A percentile compares a stretch with the other conserved stretches of the same genome.
These are phyloP conservation scores for Tragelaphus scriptus DNA, from an alignment of 2,113 vertebrate species.

Conservation along the genomic window DNA sequence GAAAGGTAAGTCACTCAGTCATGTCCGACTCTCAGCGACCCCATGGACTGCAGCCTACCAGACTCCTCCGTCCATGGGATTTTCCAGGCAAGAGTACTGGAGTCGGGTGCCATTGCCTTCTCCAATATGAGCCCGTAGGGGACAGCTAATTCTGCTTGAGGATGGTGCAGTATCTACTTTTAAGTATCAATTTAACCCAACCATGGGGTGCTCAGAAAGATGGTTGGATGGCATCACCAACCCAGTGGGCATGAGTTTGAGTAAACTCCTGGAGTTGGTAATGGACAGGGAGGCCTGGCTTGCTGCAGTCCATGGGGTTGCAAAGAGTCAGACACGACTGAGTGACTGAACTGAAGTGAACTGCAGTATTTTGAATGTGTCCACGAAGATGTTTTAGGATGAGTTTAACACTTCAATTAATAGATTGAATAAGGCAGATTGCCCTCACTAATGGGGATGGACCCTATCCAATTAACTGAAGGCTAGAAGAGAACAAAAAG, in stretches of 20 bases:
- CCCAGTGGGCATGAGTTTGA: background rate
- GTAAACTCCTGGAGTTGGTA: background rate
- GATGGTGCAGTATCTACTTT: background rate
- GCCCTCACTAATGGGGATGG: background rate
- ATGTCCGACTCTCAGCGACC: too few relatives aligned
- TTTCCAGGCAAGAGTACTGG: too few relatives aligned
- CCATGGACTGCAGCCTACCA: too few relatives aligned
- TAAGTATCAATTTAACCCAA: background rate
- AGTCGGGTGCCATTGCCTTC: too few relatives aligned
- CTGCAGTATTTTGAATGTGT: background rate
- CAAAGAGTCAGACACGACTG: rapidly evolving
- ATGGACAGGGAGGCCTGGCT: background rate
- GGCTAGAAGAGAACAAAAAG: background rate
- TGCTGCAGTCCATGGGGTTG: background rate
- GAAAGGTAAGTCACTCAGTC: too few relatives aligned
- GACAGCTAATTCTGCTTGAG: background rate
- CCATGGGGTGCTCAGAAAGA: background rate
- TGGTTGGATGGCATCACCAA: background rate
- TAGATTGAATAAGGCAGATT: background rate
- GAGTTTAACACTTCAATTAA: background rate
- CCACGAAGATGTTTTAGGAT: background rate
- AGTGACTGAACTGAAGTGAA: background rate
- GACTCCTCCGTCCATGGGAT: too few relatives aligned
- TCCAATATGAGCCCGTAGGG: background rate
- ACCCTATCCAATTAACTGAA: background rate